Evolutionary conservation across 2,113 vertebrate genomes (phyloP).

Genomic region (Xiphorhynchus elegans): DNA sequence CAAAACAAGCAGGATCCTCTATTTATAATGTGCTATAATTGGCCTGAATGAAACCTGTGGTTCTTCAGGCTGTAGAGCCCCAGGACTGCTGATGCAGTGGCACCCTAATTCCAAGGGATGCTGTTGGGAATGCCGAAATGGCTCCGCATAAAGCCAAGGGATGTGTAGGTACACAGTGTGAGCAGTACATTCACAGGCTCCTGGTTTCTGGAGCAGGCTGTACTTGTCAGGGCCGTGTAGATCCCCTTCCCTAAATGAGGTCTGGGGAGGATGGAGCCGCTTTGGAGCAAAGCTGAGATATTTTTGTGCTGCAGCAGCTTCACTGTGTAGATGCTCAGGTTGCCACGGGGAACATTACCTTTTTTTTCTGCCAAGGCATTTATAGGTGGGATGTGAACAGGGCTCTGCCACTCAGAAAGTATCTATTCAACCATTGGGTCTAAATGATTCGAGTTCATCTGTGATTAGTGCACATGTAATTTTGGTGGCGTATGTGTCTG

Average conservation of each 20-base stretch:
- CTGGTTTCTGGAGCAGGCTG: not conserved
- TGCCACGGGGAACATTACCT: not conserved
- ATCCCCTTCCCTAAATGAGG: not conserved
- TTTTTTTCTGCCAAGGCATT: not conserved
- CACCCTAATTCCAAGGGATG: not conserved
- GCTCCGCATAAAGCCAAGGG: not conserved
- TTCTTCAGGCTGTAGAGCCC: not conserved
- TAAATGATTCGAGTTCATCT: not conserved
- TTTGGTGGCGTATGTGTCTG: not conserved
- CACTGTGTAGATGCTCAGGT: not conserved
- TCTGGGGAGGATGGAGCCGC: not conserved
- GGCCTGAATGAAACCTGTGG: not conserved
- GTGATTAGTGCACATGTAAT: not conserved
- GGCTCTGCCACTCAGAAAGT: not conserved
- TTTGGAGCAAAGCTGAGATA: not conserved
- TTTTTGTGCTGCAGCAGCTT: not conserved
- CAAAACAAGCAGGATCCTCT: slow-evolving; percentile 37
- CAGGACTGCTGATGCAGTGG: not conserved
- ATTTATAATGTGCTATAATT: slow-evolving; percentile 30
- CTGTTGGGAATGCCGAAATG: not conserved
- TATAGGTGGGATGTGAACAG: not conserved
- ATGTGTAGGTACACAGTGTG: not conserved
- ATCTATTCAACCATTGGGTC: accelerated
- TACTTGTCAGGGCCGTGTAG: not conserved
- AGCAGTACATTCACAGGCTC: not conserved